Evolutionary conservation across 2,888 invertebrate genomes (phyloP), one percentile per base, ranked within the genome.

Genomic region (Eumerus sabulonum): DNA sequence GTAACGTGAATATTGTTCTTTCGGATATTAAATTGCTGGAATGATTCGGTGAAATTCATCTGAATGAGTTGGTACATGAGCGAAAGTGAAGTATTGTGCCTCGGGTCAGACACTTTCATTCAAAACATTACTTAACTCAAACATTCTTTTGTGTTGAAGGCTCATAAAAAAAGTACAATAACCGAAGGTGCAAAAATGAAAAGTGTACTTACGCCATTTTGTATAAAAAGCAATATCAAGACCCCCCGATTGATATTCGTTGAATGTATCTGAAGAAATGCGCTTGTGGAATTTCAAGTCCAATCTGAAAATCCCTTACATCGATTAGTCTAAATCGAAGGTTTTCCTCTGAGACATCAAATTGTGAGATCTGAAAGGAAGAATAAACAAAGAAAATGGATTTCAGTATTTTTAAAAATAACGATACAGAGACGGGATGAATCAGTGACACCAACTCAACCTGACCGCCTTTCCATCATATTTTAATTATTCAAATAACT

Each of bases 181-280:
- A 36, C 11, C 4, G n/a, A 14, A 9, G 13, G 14, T 9, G n/a
- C 14, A n/a, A n/a, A 9, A n/a, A n/a, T n/a, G n/a, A n/a, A 50
- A 18, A 14, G 27, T 9, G 1, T 62, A 79, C 77, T 79, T 73
- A 79, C 77, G 73, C 68, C 77, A 79, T 79, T 70, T 64, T 79
- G 38, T 73, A 56, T 59, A 71, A 63, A 59, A 60, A 77, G 11
- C 11, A 63, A 79, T 79, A 73, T 79, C 77, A 79, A 79, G 45
- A 48, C 54, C 27, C 40, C 36, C n/a, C 40, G 36, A 50, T 60
- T 72, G 77, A 73, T 73, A 73, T 68, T 77, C 76, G 76, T 72
- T 77, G 76, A 77, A 77, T 72, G 72, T 77, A 62, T 70, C 48
- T 77, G 72, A 57, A 72, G 72, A 62, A 77, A 72, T 77, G 66